Conservation (phyloP, 2,888 invertebrate genomes). For the Epinotia brunnichana region DNA sequence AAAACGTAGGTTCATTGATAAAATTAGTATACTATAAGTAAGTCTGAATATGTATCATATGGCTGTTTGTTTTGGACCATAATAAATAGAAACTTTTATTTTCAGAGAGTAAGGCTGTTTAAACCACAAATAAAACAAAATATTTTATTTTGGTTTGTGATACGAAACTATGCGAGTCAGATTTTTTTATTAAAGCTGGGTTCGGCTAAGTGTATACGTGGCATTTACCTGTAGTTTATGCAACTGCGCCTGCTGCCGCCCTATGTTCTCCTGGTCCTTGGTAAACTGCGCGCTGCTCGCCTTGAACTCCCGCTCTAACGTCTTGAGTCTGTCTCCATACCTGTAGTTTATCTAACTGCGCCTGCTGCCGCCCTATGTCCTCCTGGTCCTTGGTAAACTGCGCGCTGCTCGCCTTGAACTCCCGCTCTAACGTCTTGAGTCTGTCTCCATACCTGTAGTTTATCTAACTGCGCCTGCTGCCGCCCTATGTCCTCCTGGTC, state of each 20-base stretch:
- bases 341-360: slow-evolving; percentile 60
- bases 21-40: no score
- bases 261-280: slow-evolving; percentile 85
- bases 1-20: no score
- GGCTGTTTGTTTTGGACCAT: no score
- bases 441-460: slow-evolving; percentile 69
- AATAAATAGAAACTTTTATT: no score
- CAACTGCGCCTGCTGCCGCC: slow-evolving; percentile 57
- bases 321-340: slow-evolving; percentile 82
- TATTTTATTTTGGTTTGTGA: no score
- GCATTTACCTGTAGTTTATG: slow-evolving; percentile 55
- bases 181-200: no score
- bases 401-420: slow-evolving; percentile 86
- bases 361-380: slow-evolving; percentile 71
- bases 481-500: slow-evolving; percentile 84
- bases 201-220: no score
- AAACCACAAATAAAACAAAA: no score
- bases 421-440: slow-evolving; percentile 86
- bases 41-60: no score
- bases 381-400: slow-evolving; percentile 87
- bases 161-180: no score
- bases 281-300: slow-evolving; percentile 87
- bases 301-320: slow-evolving; percentile 87
- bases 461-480: slow-evolving; percentile 61
- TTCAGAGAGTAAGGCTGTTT: no score